Base-by-base conservation (phyloP, 2,113 vertebrate species). In the Girardinichthys multiradiatus region DNA sequence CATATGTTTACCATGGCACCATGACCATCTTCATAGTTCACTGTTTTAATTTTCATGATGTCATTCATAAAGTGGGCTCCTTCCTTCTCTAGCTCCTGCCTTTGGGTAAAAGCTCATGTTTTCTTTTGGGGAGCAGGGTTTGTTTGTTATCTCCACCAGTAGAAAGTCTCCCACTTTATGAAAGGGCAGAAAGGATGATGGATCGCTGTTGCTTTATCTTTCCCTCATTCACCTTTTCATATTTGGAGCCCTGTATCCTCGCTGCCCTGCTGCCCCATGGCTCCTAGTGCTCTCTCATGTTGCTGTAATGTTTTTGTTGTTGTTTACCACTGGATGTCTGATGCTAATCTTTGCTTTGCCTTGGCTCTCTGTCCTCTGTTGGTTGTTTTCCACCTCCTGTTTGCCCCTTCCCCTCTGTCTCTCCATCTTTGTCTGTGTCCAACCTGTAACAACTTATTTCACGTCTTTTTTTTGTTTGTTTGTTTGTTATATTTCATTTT, bases 361-460 rank as follows among this genome's bases (percentile, higher is more conserved):
- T 97, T 96, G 95, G 96, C 96, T 97, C 96, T 97, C 95, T 97
- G 96, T 96, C 96, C 92, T 96, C 92, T 97, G 95, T 97, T 91
- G 91, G 88, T 87, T 86, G 93, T 95, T 95, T 94, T 95, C 94
- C 90, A 92, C 93, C 95, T 94, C 87, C 79, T 86, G 87, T 86
- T 68, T 66, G 71, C 80, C 84, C 80, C 77, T 77, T 78, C 86
- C 82, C 76, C 77, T 89, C 66, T 87, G 84, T 86, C 78, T 82
- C 68, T 87, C 76, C 79, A 83, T 95, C 9, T 54, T n/a, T 93
- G 92, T 95, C 93, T 92, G 90, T 87, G 78, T 96, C 94, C 95
- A 92, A 95, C 92, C 90, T 95, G 95, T 94, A 94, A 96, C 84
- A 82, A 87, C 92, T 93, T 92, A 89, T 93, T 92, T 88, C 92